phyloP scores from a whole-genome alignment of 30 jellyfish, hydroid and myxozoan genomes.

The Turritopsis dohrnii region DNA sequence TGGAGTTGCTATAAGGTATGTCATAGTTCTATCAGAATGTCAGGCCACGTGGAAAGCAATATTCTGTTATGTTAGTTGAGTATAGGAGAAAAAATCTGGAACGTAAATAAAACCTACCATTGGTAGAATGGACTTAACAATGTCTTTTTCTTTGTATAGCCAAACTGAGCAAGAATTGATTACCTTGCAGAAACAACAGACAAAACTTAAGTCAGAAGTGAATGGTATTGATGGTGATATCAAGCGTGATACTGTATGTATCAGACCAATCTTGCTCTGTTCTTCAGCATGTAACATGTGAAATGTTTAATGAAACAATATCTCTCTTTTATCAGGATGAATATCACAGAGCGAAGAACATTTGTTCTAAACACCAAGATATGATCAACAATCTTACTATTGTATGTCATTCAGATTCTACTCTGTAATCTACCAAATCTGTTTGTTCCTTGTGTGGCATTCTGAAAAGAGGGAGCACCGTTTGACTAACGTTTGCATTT shows the following conservation, averaged over 20 bases:
- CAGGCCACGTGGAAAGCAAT: too few relatives aligned
- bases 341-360: constrained; percentile 23
- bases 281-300: constrained; percentile 45
- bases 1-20: constrained; percentile 69
- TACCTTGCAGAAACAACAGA: neutral
- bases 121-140: neutral
- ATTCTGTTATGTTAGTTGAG: too few relatives aligned
- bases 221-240: neutral
- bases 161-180: neutral
- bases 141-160: neutral
- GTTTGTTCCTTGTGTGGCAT: too few relatives aligned
- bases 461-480: too few relatives aligned
- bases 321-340: neutral
- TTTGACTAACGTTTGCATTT: neutral
- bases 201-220: neutral
- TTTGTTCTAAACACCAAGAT: constrained; percentile 61
- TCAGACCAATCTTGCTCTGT: neutral
- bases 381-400: constrained; percentile 47
- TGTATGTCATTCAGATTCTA: constrained; percentile 33
- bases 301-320: too few relatives aligned
- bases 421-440: neutral
- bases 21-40: neutral
- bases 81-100: too few relatives aligned
- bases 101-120: neutral
- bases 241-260: neutral